These are phyloP conservation scores for Deilephila porcellus DNA, from an alignment of 2,888 invertebrate species.

Conservation along the genomic window DNA sequence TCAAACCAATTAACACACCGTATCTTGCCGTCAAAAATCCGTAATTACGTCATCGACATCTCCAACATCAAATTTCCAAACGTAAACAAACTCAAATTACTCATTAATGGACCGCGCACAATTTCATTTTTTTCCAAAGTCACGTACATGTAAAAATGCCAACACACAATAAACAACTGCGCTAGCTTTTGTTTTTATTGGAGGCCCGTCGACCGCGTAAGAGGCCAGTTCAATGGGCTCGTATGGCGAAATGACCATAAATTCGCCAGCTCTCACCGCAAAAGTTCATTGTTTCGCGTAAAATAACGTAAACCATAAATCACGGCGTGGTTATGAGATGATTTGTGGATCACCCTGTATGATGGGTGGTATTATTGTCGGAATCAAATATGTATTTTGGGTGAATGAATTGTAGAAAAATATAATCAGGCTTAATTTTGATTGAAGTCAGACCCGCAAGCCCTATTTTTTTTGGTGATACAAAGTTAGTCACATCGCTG, in stretches of 20 bases:
- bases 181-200: constrained; percentile 21
- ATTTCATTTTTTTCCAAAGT: constrained; percentile 20
- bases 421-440: too few relatives aligned
- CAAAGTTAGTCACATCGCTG: too few relatives aligned
- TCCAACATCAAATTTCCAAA: not conserved
- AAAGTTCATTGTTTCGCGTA: constrained; percentile 54
- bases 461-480: too few relatives aligned
- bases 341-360: constrained; percentile 1
- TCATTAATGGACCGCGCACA: constrained; percentile 14
- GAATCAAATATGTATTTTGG: not conserved
- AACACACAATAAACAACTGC: constrained; percentile 7
- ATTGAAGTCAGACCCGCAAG: too few relatives aligned
- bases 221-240: constrained; percentile 27
- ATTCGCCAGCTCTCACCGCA: constrained; percentile 44
- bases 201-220: constrained; percentile 3
- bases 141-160: constrained; percentile 16
- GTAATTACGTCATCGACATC: too few relatives aligned
- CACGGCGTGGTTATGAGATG: constrained; percentile 40
- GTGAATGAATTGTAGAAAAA: too few relatives aligned
- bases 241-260: constrained; percentile 32
- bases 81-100: constrained; percentile 19
- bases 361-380: not conserved
- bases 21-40: too few relatives aligned
- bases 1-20: not conserved
- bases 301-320: constrained; percentile 41